Evolutionary conservation across 1,140 invertebrate genomes (phyloP).

Genomic region (Helicoverpa armigera): DNA sequence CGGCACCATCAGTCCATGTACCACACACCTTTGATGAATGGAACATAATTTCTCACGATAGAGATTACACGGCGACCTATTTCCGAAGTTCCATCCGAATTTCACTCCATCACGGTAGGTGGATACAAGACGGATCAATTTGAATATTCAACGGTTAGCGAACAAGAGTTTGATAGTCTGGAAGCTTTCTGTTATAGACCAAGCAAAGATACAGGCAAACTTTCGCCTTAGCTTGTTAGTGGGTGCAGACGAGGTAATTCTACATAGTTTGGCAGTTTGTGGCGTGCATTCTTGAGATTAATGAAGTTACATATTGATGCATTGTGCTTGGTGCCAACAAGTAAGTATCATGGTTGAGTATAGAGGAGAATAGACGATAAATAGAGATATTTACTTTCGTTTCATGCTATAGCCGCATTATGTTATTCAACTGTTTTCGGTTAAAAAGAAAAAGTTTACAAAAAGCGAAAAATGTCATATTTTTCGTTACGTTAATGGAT

Average conservation of each 20-base stretch:
- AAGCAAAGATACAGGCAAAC: slow-evolving; percentile 48
- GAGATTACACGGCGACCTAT: slow-evolving; percentile 41
- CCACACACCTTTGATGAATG: slow-evolving; percentile 29
- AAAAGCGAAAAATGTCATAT: too few relatives aligned
- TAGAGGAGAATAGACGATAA: too few relatives aligned
- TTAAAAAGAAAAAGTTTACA: too few relatives aligned
- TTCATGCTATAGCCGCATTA: too few relatives aligned
- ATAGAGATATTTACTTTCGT: too few relatives aligned
- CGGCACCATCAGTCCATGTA: slow-evolving; percentile 1
- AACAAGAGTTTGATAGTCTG: slow-evolving; percentile 52
- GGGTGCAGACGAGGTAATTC: slow-evolving; percentile 49
- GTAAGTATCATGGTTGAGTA: too few relatives aligned
- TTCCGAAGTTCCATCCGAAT: slow-evolving; percentile 41
- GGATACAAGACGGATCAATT: slow-evolving; percentile 47
- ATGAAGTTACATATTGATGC: slow-evolving; percentile 41
- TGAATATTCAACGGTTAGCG: slow-evolving; percentile 55
- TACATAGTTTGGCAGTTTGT: slow-evolving; percentile 51
- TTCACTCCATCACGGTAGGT: slow-evolving; percentile 35
- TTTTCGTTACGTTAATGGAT: slow-evolving; percentile 1
- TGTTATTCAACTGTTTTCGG: too few relatives aligned
- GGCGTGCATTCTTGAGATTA: slow-evolving; percentile 51
- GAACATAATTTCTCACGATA: slow-evolving; percentile 31
- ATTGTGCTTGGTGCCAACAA: background rate
- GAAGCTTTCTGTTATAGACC: slow-evolving; percentile 45
- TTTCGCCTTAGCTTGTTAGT: slow-evolving; percentile 49